phyloP scores from a whole-genome alignment of 1,140 invertebrate genomes.

The Dreissena rostriformis region DNA sequence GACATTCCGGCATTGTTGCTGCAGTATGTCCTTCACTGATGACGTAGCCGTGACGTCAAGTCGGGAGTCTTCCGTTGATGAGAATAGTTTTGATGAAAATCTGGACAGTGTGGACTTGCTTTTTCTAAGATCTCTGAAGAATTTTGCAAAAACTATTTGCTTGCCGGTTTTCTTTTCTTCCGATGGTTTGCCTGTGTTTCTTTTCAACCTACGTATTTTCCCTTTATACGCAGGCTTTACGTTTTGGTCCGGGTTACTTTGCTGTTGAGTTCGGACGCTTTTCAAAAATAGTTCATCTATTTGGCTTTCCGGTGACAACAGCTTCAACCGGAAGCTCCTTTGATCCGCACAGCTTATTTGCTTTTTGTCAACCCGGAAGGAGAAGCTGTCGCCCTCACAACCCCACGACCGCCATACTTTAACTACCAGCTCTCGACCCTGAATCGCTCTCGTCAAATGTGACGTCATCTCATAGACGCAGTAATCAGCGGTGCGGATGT shows the following conservation, averaged over 20 bases:
- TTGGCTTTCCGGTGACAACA: not conserved
- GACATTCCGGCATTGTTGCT: not conserved
- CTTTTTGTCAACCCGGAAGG: slow-evolving; percentile 19
- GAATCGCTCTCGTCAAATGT: not conserved
- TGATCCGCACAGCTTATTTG: not conserved
- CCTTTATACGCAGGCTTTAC: not conserved
- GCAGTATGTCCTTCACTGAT: too few relatives aligned
- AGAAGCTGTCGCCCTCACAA: slow-evolving; percentile 2
- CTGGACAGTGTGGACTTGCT: not conserved
- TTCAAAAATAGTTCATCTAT: slow-evolving; percentile 19
- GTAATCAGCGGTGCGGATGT: not conserved
- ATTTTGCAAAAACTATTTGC: not conserved
- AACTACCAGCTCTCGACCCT: not conserved
- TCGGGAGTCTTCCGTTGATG: too few relatives aligned
- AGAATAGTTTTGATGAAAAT: too few relatives aligned
- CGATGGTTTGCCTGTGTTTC: not conserved
- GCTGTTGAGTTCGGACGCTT: not conserved
- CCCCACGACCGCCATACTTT: slow-evolving; percentile 38
- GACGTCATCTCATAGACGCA: slow-evolving; percentile 18
- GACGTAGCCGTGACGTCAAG: too few relatives aligned
- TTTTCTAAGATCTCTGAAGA: not conserved
- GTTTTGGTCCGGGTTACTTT: not conserved
- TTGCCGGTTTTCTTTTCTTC: not conserved
- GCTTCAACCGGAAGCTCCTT: not conserved
- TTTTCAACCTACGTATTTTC: not conserved